Base-by-base conservation (phyloP, 2,113 vertebrate genomes). In the Tylochromis polylepis region DNA sequence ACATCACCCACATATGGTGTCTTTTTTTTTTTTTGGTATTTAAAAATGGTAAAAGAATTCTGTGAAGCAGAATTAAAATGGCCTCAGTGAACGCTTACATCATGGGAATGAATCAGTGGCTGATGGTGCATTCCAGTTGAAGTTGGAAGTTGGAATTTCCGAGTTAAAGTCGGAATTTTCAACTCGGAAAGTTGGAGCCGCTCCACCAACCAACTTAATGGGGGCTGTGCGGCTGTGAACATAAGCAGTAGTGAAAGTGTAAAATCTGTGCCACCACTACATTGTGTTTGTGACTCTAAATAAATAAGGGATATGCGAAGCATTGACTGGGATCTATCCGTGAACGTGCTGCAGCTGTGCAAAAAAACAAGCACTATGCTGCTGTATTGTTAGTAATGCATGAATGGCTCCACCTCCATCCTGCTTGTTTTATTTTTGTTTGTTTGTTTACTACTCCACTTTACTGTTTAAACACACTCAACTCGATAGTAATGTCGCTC, bases 51-150 rank as follows among this genome's bases (percentile, higher is more conserved):
- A 46, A 72, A 46, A 43, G 6, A 22, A 41, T 41, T 14, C 34
- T 67, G 22, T 0, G 43, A 41, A 70, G 8, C n/a, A 3, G 2
- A 70, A 70, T 70, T 70, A 43, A 0, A 70, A 5, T 15, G 4
- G 12, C 7, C 65, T 70, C 65, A 70, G 38, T 70, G 65, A 70
- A 70, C 34, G 43, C 38, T 70, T 70, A 27, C 65, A 27, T 46
- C 65, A 43, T 43, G 11, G 65, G 38, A 70, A 43, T 24, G n/a
- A 70, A 43, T 70, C 12, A 2, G 65, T 70, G 1, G 8, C 8
- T 0, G 1, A 67, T 5, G n/a, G 62, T 67, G 36, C 62, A 41
- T 67, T 67, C 36, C 36, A 67, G 36, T 41, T 67, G 11, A 67
- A 67, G 36, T 41, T 67, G 34, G 34, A 67, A 22, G 62, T 41